Evolutionary conservation across 2,113 vertebrate genomes (phyloP).

Genomic region (Thunnus thynnus): DNA sequence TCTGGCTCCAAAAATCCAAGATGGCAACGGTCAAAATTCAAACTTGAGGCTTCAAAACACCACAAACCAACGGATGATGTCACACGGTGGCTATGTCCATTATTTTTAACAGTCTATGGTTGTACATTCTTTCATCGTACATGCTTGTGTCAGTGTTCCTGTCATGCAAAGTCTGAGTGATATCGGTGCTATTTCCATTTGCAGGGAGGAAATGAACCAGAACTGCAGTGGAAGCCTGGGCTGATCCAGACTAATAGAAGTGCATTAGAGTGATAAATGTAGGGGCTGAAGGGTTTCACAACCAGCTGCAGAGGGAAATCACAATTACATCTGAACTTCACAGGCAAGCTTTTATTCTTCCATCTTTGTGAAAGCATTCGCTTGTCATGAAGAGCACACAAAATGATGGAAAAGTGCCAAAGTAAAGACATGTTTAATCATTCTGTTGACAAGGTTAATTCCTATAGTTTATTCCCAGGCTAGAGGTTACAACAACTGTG

Average conservation of each 20-base stretch:
- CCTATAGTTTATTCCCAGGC: not conserved
- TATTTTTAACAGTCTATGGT: too few species aligned
- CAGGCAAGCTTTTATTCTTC: not conserved
- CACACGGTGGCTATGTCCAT: too few species aligned
- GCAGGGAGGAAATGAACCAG: not conserved
- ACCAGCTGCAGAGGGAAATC: not conserved
- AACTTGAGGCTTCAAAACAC: too few species aligned
- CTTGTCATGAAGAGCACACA: not conserved
- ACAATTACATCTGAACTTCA: conserved; percentile 1
- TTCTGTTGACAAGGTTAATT: conserved; percentile 14
- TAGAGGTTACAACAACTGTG: not conserved
- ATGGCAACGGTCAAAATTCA: too few species aligned
- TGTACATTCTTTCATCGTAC: too few species aligned
- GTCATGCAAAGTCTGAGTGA: not conserved
- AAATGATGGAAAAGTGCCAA: not conserved
- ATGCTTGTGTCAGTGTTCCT: too few species aligned
- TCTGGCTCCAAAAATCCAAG: too few species aligned
- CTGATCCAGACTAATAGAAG: not conserved
- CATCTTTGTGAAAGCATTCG: too few species aligned
- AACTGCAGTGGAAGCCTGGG: not conserved
- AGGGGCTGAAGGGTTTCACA: conserved; percentile 1
- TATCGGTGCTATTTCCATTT: not conserved
- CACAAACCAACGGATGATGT: too few species aligned
- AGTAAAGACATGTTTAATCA: not conserved
- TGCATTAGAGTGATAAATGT: not conserved